Conservation (phyloP, 2,113 vertebrate genomes). For the Ophiodon elongatus region DNA sequence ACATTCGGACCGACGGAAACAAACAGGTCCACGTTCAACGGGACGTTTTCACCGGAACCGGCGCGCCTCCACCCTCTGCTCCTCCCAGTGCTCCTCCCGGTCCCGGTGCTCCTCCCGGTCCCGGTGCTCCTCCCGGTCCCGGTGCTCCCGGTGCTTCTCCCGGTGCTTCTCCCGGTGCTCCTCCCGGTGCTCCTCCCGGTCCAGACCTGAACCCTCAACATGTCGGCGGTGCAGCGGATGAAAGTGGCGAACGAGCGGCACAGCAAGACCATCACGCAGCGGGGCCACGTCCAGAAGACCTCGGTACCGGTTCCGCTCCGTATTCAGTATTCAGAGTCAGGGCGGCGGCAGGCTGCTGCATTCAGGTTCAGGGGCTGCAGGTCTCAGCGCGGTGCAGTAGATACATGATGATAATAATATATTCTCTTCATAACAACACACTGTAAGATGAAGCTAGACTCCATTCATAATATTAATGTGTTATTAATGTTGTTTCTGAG, state of each 20-base stretch:
- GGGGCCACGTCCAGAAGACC: conserved; percentile 86
- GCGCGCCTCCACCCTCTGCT: neutral
- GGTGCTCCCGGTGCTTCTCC: neutral
- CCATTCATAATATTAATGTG: too few relatives aligned
- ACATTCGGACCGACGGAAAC: neutral
- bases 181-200: conserved; percentile 27
- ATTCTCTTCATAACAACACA: too few relatives aligned
- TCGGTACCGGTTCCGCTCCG: conserved; percentile 71
- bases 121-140: conserved; percentile 14
- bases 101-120: neutral
- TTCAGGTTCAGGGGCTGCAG: too few relatives aligned
- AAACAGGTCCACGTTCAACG: neutral
- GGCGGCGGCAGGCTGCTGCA: too few relatives aligned
- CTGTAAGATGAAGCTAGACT: too few relatives aligned
- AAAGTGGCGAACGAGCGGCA: conserved; percentile 88
- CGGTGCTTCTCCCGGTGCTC: neutral
- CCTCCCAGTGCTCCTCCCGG: neutral
- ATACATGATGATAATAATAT: too few relatives aligned
- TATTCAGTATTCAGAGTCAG: too few relatives aligned
- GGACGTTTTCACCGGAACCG: conserved; percentile 4
- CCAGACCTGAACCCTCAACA: conserved; percentile 50
- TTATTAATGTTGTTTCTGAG: too few relatives aligned
- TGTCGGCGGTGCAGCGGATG: conserved; percentile 89
- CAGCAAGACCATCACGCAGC: conserved; percentile 87
- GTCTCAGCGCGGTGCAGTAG: too few relatives aligned